These are phyloP conservation scores for Meta bourneti DNA, from an alignment of 2,888 invertebrate genomes.

Conservation along the genomic window DNA sequence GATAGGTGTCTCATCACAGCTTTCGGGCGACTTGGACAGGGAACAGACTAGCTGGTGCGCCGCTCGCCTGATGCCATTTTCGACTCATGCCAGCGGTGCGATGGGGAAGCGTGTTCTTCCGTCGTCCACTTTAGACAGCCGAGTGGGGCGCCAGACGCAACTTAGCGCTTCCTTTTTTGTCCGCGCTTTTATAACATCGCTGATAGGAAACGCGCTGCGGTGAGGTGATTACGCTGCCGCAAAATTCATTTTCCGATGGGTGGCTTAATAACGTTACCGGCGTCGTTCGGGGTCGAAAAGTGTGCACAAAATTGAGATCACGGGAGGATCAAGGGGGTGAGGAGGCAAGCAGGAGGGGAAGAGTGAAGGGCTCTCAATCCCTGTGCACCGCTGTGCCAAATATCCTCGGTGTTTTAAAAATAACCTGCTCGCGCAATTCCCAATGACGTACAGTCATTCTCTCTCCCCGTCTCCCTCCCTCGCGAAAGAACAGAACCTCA, in stretches of 20 bases:
- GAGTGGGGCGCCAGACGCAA: conserved; percentile 53
- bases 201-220: too few species aligned
- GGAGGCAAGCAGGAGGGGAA: background rate
- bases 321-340: conserved; percentile 38
- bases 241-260: conserved; percentile 60
- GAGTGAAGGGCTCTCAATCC: conserved; percentile 55
- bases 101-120: background rate
- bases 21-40: background rate
- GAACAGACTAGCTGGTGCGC: background rate
- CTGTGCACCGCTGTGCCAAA: conserved; percentile 55
- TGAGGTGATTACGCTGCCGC: conserved; percentile 49
- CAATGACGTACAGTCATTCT: conserved; percentile 61
- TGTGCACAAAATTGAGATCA: conserved; percentile 63
- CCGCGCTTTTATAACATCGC: conserved; percentile 1
- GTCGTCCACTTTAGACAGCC: conserved; percentile 1
- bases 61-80: background rate
- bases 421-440: conserved; percentile 68
- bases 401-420: conserved; percentile 70
- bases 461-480: background rate
- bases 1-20: conserved; percentile 30
- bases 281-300: conserved; percentile 55
- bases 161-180: conserved; percentile 38
- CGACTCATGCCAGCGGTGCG: background rate
- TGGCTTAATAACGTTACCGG: conserved; percentile 56
- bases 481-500: conserved; percentile 14